Base-by-base conservation (phyloP, 2,797 vertebrate genomes). In the Artibeus jamaicensis region DNA sequence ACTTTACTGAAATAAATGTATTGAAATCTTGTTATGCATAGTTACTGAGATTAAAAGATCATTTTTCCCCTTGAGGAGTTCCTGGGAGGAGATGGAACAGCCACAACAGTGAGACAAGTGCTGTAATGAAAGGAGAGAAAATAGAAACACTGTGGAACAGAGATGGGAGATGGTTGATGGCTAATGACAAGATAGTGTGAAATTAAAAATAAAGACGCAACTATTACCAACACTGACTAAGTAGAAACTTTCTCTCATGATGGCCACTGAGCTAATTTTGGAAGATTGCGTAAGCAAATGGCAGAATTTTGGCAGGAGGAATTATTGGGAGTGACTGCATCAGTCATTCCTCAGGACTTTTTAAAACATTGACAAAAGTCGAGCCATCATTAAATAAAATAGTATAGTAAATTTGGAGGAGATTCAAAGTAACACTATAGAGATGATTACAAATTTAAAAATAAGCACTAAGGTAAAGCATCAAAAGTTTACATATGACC, bases 131-230 rank as follows among this genome's bases (percentile, higher is more conserved):
- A 10, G 26, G 10, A 71, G 26, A 77, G 18, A 73, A 29, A 94
- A 89, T 32, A 34, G 4, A n/a, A 73, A 86, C 16, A 34, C 9
- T 14, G 6, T 68, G 77, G 29, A 89, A 70, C 44, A 50, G 50
- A 94, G 32, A 89, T 71, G 42, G 39, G 18, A 83, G 5, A 83
- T 79, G 78, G 82, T 9, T 92, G 89, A 88, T 88, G 48, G 32
- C 14, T 94, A 95, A 78, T 92, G 5, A 2, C 34, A 70, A 82
- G 42, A 79, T 67, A 90, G 37, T 48, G 19, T 85, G 82, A 93
- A 93, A 93, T 87, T 81, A 87, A 79, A 95, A 76, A 78, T 89
- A 85, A 86, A 76, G 37, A 73, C 73, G 4, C 22, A 82, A 65
- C 18, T 29, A 37, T 67, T n/a, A 88, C 74, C 24, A 87, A 70